Base-by-base conservation (phyloP, 2,113 vertebrate genomes). In the Microcebus jonahi region DNA sequence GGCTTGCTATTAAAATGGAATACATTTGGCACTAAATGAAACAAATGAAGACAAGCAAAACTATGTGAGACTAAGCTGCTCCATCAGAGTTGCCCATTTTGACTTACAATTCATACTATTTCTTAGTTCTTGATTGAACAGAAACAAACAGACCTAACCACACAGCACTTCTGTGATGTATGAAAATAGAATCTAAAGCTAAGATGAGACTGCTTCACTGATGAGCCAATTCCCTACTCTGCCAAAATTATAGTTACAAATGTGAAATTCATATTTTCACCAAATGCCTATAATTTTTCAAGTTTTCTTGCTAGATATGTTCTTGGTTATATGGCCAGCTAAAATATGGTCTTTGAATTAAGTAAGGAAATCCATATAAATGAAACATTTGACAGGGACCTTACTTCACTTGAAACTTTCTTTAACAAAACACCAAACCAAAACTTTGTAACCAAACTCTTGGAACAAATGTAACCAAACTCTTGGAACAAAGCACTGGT, bases 401-500 rank as follows among this genome's bases (percentile, higher is more conserved):
- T 97, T 89, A 98, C 95, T 97, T 93, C 89, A 94, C 65, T 93
- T 97, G 70, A 92, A 97, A 97, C 91, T 96, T 97, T 94, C 83
- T 90, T 95, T 73, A 48, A 61, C 23, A 86, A 88, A 95, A 85
- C n/a, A 89, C 45, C 42, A 87, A 91, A 84, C 70, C 75, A 92
- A 95, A 97, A 94, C 82, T 55, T 96, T 80, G 80, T 79, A 93
- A 94, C 94, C 83, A 94, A 98, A 98, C 97, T 94, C 76, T 81
- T 97, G 96, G 98, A 97, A 97, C 97, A 97, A 98, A 98, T 80
- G 80, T 79, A 93, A 94, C 94, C 83, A 94, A 98, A 98, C 97
- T 94, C 76, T 81, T 97, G 96, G 98, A 97, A 97, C 97, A 97
- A 98, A 98, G 96, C 92, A 96, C 84, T 77, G 50, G 94, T 36